phyloP scores from a whole-genome alignment of 2,888 invertebrate genomes.

The Orthonevra nobilis region DNA sequence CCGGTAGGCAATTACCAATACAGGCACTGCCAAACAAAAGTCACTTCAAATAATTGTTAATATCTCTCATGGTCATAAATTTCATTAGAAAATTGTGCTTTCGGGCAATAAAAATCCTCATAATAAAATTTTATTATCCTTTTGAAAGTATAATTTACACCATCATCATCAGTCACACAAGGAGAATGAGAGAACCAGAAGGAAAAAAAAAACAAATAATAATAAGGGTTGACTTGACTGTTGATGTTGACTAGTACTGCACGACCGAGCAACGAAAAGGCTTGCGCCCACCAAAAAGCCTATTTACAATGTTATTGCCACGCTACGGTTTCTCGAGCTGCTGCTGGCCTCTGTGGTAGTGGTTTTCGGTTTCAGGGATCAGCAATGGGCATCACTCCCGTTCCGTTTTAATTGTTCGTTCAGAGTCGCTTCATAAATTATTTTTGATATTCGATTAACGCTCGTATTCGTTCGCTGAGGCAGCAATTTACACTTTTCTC shows the following conservation, averaged over 20 bases:
- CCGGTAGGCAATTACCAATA: neutral
- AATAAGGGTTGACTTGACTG: slow-evolving; percentile 41
- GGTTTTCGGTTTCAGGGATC: slow-evolving; percentile 38
- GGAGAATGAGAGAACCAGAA: neutral
- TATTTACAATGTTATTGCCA: slow-evolving; percentile 37
- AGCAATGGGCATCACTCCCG: too few species aligned
- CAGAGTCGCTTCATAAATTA: slow-evolving; percentile 51
- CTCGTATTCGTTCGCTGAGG: slow-evolving; percentile 24
- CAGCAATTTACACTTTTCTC: too few species aligned
- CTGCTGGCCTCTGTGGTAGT: slow-evolving; percentile 14
- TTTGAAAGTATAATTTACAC: slow-evolving; percentile 64
- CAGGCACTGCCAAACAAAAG: slow-evolving; percentile 15
- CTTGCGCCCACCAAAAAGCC: slow-evolving; percentile 15
- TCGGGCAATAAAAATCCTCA: slow-evolving; percentile 59
- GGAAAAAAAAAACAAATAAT: neutral
- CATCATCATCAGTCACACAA: slow-evolving; percentile 55
- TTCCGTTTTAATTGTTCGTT: slow-evolving; percentile 37
- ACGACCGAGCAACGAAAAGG: neutral
- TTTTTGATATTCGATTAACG: slow-evolving; percentile 56
- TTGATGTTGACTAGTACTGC: too few species aligned
- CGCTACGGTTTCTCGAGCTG: too few species aligned
- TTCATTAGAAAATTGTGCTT: slow-evolving; percentile 60
- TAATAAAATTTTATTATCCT: slow-evolving; percentile 65
- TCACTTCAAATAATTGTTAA: slow-evolving; percentile 55
- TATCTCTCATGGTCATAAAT: slow-evolving; percentile 57